Percentiles rank a stretch among this genome's conserved stretches.
These are phyloP conservation scores for Hydrozoanthus tunicans DNA, from an alignment of 64 coral and sea anemone species.

Conservation along the genomic window DNA sequence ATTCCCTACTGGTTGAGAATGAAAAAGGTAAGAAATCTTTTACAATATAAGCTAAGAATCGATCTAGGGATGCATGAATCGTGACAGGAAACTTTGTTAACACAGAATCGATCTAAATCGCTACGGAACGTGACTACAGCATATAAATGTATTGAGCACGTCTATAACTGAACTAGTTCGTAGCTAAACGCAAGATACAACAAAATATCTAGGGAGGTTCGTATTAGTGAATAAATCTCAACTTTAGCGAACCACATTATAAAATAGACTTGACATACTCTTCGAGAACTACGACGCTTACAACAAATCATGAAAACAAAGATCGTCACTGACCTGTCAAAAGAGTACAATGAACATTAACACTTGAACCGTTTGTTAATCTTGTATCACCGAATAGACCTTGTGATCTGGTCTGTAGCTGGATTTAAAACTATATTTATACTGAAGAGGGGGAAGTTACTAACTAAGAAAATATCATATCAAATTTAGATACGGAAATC, in stretches of 20 bases:
- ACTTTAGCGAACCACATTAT: not conserved
- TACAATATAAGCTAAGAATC: not conserved
- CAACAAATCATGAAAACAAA: not conserved
- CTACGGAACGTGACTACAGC: conserved; percentile 17
- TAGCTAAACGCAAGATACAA: conserved; percentile 32
- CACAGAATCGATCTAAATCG: conserved; percentile 6
- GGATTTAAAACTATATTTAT: not conserved
- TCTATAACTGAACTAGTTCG: not conserved
- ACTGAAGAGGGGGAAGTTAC: not conserved
- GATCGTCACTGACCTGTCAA: conserved; percentile 18
- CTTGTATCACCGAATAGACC: not conserved
- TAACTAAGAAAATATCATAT: not conserved
- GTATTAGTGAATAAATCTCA: conserved; percentile 3
- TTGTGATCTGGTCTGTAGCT: not conserved
- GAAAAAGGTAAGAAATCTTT: not conserved
- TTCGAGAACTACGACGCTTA: conserved; percentile 6
- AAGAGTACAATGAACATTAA: not conserved
- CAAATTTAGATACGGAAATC: conserved; percentile 1
- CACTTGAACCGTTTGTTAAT: not conserved
- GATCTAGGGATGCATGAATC: not conserved
- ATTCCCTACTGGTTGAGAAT: not conserved
- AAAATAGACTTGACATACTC: conserved; percentile 35
- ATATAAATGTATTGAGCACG: not conserved
- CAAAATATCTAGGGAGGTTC: conserved; percentile 5
- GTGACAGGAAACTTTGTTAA: conserved; percentile 16